Evolutionary conservation across 2,113 vertebrate species (phyloP).

Genomic region (Ophthalmolycus amberensis): DNA sequence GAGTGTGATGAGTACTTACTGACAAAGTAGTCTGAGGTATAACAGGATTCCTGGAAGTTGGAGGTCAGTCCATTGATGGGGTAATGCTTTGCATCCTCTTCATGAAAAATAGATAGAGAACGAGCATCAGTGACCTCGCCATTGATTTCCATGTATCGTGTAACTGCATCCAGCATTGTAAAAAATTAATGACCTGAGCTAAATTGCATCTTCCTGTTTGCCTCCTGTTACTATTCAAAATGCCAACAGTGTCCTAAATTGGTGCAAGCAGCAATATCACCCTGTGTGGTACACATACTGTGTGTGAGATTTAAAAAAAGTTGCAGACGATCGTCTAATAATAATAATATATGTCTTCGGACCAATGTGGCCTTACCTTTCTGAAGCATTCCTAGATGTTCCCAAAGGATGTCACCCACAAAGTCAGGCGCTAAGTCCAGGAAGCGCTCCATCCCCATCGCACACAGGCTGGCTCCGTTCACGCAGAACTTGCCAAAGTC

Average conservation of each 20-base stretch:
- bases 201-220: slow-evolving; percentile 73
- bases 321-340: not conserved
- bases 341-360: not conserved
- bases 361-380: slow-evolving; percentile 88
- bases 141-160: slow-evolving; percentile 81
- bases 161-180: slow-evolving; percentile 77
- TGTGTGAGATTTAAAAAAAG: not conserved
- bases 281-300: not conserved
- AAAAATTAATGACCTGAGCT: slow-evolving; percentile 78
- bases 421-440: slow-evolving; percentile 97
- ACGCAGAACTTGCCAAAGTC: slow-evolving; percentile 97
- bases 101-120: slow-evolving; percentile 81
- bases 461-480: slow-evolving; percentile 93
- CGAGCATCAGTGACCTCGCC: slow-evolving; percentile 73
- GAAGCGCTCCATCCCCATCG: slow-evolving; percentile 97
- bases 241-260: slow-evolving; percentile 39
- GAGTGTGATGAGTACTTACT: slow-evolving; percentile 88
- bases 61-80: slow-evolving; percentile 90
- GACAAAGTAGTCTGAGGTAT: slow-evolving; percentile 97
- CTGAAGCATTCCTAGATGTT: slow-evolving; percentile 98
- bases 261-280: slow-evolving; percentile 17
- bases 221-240: slow-evolving; percentile 68
- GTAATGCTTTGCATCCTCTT: slow-evolving; percentile 95
- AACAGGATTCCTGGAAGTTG: slow-evolving; percentile 93
- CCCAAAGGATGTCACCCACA: slow-evolving; percentile 99